Conservation (phyloP, 2,797 vertebrate genomes). For the Cyprinella venusta region DNA sequence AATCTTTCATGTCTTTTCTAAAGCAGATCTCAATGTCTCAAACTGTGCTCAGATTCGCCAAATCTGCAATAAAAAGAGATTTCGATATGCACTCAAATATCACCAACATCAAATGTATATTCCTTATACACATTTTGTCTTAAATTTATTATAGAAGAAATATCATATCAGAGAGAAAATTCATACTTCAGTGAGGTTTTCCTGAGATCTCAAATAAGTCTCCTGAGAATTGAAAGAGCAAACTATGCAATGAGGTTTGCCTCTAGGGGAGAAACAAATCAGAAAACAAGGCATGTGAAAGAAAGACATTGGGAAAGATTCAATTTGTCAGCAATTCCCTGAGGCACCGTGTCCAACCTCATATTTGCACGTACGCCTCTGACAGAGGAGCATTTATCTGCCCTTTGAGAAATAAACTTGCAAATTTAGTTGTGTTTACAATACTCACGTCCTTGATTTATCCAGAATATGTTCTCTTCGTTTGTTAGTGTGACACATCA, state of each 20-base stretch:
- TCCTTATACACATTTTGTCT: background rate
- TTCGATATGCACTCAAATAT: background rate
- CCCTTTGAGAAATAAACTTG: slow-evolving; percentile 39
- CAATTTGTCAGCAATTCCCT: slow-evolving; percentile 43
- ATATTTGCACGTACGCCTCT: background rate
- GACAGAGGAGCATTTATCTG: slow-evolving; percentile 42
- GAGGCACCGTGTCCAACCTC: slow-evolving; percentile 29
- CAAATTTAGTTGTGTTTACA: slow-evolving; percentile 31
- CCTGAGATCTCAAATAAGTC: slow-evolving; percentile 9
- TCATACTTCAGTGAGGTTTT: background rate
- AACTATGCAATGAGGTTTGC: background rate
- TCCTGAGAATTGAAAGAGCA: background rate
- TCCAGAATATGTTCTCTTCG: background rate
- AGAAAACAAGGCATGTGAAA: slow-evolving; percentile 15
- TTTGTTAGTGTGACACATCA: background rate
- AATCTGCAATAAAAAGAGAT: background rate
- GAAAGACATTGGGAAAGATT: slow-evolving; percentile 53
- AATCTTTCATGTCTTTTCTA: background rate
- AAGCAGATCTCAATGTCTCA: background rate
- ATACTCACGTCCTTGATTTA: slow-evolving; percentile 28
- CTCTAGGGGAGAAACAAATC: background rate
- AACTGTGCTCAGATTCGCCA: background rate
- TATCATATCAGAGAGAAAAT: too few species aligned
- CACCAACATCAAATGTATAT: background rate
- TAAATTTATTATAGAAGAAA: background rate